Evolutionary conservation across 2,797 vertebrate genomes (phyloP).

Genomic region (Rhinella marina): DNA sequence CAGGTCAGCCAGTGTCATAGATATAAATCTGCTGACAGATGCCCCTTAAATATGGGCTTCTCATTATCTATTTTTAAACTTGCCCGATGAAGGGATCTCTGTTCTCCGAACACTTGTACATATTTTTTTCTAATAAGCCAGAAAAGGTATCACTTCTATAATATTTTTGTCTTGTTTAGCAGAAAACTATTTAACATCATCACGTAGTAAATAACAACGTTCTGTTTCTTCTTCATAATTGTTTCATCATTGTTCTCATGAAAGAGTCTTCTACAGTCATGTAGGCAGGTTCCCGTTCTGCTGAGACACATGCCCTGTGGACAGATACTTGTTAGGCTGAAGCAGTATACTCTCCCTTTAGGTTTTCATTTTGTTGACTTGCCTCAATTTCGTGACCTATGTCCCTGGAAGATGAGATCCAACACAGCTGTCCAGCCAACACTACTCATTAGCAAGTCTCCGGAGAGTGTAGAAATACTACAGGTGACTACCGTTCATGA

Average conservation of each 20-base stretch:
- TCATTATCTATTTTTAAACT: no score
- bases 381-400: background rate
- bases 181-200: no score
- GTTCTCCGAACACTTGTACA: no score
- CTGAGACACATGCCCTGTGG: background rate
- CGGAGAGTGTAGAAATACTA: background rate
- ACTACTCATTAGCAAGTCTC: constrained; percentile 33
- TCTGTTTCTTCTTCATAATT: background rate
- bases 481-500: constrained; percentile 13
- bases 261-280: background rate
- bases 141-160: no score
- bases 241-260: background rate
- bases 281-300: background rate
- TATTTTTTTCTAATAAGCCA: no score
- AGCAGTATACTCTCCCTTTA: background rate
- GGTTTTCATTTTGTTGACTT: constrained; percentile 25
- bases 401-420: constrained; percentile 17
- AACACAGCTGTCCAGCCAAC: constrained; percentile 8
- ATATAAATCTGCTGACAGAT: no score
- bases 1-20: no score
- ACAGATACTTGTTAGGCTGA: constrained; percentile 37
- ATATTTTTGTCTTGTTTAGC: no score
- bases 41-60: no score
- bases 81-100: no score
- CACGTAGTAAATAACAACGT: background rate